Base-by-base conservation (phyloP, 2,888 invertebrate species). In the Tipula helvola region DNA sequence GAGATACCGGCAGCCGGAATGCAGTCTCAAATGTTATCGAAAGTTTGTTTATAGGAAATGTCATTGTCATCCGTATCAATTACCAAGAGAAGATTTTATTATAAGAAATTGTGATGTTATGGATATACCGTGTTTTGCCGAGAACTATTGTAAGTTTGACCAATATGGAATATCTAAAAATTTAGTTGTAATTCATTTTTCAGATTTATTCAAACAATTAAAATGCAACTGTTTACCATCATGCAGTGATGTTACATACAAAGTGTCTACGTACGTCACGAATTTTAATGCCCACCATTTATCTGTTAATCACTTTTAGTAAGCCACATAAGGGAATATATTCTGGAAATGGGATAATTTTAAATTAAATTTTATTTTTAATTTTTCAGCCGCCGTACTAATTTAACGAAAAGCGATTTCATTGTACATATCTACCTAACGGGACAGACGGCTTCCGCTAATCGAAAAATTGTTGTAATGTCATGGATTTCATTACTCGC, bases 161-260 rank as follows among this genome's bases (percentile, higher is more conserved):
- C 28, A 28, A 28, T 28, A 1, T 28, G 28, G 28, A 39, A 39
- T 7, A 0, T 39, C 7, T 39, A 2, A 39, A 39, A 2, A 7
- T 39, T 39, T 39, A 7, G 5, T 39, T 39, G 5, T 39, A 39
- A 1, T 28, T 16, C 1, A 57, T 42, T 71, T 88, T 88, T 5
- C 85, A 91, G 91, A 90, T 85, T 88, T 89, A 44, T 91, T 91
- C 44, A 91, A 90, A 87, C 90, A 89, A 47, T 89, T 90, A 2
- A 89, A 90, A 44, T 91, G 91, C 87, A 90, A 90, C 8, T 91
- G 91, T 86, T 88, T 91, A 18, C 91, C 91, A 3, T 91, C 91
- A 87, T 91, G 91, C 87, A 90, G 91, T 87, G 91, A 91, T 88
- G 90, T 91, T 2, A 90, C 91, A 4, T 91, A 91, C 83, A 89